phyloP scores from a whole-genome alignment of 1,140 invertebrate species.

The Oscheius sp. region DNA sequence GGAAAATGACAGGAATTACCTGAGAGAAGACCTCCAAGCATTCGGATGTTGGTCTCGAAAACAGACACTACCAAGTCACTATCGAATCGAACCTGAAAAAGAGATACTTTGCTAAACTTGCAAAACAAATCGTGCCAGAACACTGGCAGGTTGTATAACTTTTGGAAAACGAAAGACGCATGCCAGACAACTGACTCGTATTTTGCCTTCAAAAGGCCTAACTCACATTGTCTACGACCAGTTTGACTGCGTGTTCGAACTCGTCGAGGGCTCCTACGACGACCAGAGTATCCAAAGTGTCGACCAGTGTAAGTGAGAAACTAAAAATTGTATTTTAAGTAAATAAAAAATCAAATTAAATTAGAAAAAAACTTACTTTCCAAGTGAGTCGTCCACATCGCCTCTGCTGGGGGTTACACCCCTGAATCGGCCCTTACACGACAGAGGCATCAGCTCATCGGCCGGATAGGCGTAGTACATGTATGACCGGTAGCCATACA shows the following conservation, averaged over 20 bases:
- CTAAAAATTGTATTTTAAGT: conserved; percentile 68
- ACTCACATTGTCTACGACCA: conserved; percentile 62
- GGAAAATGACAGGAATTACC: conserved; percentile 10
- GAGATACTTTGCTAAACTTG: neutral
- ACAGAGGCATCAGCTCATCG: conserved; percentile 95
- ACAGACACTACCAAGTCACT: conserved; percentile 91
- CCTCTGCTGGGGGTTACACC: conserved; percentile 77
- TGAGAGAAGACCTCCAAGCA: conserved; percentile 76
- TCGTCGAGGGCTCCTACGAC: conserved; percentile 85
- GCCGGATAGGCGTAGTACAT: conserved; percentile 92
- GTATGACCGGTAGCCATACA: conserved; percentile 92
- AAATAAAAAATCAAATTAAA: conserved; percentile 9
- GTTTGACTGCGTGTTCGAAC: conserved; percentile 84
- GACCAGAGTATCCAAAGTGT: conserved; percentile 87
- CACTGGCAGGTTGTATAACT: neutral
- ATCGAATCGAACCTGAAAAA: conserved; percentile 75
- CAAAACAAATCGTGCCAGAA: too few relatives aligned
- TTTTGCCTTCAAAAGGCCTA: neutral
- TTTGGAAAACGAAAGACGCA: too few relatives aligned
- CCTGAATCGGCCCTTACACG: conserved; percentile 84
- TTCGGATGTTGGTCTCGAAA: conserved; percentile 95
- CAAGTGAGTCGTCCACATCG: conserved; percentile 89
- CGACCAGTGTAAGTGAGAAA: conserved; percentile 91
- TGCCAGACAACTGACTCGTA: neutral
- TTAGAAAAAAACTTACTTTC: conserved; percentile 76